A percentile compares a stretch with the other conserved stretches of the same genome.
Evolutionary conservation across 2,113 vertebrate genomes (phyloP).

Genomic region (Rynchops niger): DNA sequence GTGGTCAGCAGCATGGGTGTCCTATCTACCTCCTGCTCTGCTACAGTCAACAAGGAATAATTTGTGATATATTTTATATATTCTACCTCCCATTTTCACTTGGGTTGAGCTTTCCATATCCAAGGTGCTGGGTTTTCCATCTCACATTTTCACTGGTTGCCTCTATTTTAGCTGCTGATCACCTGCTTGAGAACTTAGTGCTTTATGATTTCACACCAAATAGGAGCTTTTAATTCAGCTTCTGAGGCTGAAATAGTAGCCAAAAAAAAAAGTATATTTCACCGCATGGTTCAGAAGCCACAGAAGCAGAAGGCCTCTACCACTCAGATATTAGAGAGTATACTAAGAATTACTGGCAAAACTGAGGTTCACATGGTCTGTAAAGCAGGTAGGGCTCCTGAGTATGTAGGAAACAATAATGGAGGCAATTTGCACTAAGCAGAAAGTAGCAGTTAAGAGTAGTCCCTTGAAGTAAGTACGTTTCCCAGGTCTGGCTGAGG

Average conservation of each 20-base stretch:
- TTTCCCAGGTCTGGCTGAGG: not conserved
- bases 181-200: not conserved
- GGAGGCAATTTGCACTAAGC: not conserved
- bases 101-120: not conserved
- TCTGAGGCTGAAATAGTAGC: not conserved
- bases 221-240: not conserved
- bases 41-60: not conserved
- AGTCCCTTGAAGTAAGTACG: not conserved
- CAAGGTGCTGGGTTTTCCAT: not conserved
- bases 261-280: not conserved
- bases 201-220: not conserved
- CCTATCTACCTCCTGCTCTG: not conserved
- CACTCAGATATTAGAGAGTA: not conserved
- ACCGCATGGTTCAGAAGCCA: not conserved
- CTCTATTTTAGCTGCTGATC: not conserved
- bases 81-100: not conserved
- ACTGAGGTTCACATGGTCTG: not conserved
- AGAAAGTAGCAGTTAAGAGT: not conserved
- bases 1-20: not conserved
- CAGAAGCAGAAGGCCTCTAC: not conserved
- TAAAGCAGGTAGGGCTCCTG: not conserved
- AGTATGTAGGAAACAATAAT: not conserved
- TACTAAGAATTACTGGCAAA: not conserved
- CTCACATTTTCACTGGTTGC: not conserved
- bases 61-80: fast-evolving